phyloP scores from a whole-genome alignment of 2,113 vertebrate genomes.

The Hippolais icterina region DNA sequence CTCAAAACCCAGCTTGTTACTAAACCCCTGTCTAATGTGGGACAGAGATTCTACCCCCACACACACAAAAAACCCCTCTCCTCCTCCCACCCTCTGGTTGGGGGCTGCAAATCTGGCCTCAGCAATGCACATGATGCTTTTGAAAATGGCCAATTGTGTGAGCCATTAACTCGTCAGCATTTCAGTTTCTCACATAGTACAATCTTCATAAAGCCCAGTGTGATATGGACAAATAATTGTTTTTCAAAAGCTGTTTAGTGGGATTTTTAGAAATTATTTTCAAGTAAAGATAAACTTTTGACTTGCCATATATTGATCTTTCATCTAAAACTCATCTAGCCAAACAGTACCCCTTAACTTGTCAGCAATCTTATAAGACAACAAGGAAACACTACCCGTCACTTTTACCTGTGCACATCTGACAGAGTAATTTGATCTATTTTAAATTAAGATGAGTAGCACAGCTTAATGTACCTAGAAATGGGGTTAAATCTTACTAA shows the following conservation, averaged over 20 bases:
- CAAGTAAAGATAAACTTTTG: neutral
- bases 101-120: neutral
- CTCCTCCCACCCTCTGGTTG: accelerated
- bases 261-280: neutral
- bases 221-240: conserved; percentile 27
- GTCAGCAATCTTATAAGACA: neutral
- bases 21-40: neutral
- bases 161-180: neutral
- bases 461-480: neutral
- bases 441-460: conserved; percentile 27
- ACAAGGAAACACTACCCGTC: neutral
- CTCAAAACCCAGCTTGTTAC: neutral
- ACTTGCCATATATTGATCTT: neutral
- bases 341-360: neutral
- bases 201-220: neutral
- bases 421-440: neutral
- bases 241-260: conserved; percentile 54
- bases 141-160: neutral
- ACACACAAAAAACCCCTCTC: neutral
- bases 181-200: neutral
- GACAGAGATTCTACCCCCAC: neutral
- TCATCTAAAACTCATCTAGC: neutral
- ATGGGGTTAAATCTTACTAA: neutral
- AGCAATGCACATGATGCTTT: neutral
- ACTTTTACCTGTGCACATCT: neutral